These are phyloP conservation scores for Psettodes erumei DNA, from an alignment of 2,113 vertebrate genomes.

Conservation along the genomic window DNA sequence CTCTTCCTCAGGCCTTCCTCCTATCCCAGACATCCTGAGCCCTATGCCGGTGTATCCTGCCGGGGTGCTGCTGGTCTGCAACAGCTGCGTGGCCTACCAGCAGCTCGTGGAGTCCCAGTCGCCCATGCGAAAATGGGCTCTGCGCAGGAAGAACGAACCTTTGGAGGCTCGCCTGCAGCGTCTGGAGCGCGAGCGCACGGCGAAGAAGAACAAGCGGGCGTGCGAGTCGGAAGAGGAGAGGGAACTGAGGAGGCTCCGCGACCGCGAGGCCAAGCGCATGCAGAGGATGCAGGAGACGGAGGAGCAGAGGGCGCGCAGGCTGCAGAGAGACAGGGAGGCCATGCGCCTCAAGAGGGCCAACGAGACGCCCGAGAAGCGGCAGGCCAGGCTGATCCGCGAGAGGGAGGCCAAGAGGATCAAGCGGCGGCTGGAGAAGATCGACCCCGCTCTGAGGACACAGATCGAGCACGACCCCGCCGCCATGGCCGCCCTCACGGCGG, in stretches of 20 bases:
- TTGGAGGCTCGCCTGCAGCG: constrained; percentile 90
- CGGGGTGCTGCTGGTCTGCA: constrained; percentile 94
- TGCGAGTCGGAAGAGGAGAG: constrained; percentile 92
- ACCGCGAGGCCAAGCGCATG: constrained; percentile 95
- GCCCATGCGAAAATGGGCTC: constrained; percentile 90
- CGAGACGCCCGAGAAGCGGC: constrained; percentile 95
- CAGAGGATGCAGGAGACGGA: constrained; percentile 96
- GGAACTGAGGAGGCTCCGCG: constrained; percentile 91
- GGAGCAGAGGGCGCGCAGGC: constrained; percentile 91
- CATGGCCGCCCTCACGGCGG: constrained; percentile 94
- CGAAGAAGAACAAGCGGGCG: constrained; percentile 95
- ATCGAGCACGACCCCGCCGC: constrained; percentile 97
- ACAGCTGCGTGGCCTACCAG: constrained; percentile 93
- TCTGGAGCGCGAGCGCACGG: constrained; percentile 93
- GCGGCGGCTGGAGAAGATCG: constrained; percentile 95
- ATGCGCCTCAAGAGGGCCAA: constrained; percentile 96
- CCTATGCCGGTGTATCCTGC: constrained; percentile 89
- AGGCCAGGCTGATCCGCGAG: constrained; percentile 94
- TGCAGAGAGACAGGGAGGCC: constrained; percentile 95
- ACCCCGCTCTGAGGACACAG: constrained; percentile 94
- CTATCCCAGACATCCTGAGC: constrained; percentile 84
- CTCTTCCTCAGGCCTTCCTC: constrained; percentile 76
- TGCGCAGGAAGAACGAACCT: constrained; percentile 93
- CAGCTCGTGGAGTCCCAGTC: constrained; percentile 90
- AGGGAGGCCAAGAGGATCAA: constrained; percentile 96